Evolutionary conservation across 1,140 invertebrate species (phyloP).

Genomic region (Dysdera silvatica): DNA sequence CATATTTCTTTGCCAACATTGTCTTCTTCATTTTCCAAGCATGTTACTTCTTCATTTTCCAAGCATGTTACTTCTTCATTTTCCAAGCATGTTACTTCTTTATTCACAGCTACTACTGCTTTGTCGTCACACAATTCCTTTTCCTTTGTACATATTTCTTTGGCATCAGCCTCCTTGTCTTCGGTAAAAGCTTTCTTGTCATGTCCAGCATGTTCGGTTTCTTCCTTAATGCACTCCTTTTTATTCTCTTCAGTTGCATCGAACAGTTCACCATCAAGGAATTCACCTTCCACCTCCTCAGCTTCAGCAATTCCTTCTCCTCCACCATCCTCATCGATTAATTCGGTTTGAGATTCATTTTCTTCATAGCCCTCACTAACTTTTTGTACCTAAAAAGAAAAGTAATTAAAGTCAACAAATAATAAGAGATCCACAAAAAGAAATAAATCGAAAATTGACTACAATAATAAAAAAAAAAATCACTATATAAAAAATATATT

Average conservation of each 20-base stretch:
- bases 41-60: background rate
- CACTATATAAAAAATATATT: background rate
- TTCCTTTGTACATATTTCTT: background rate
- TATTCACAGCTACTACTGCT: background rate
- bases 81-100: background rate
- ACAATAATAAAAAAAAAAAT: background rate
- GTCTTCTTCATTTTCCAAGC: background rate
- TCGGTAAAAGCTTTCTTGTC: background rate
- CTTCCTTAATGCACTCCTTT: background rate
- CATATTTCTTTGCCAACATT: background rate
- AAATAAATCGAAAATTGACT: background rate
- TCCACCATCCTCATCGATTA: conserved; percentile 25
- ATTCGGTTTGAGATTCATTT: conserved; percentile 15
- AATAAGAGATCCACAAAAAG: background rate
- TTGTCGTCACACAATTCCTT: background rate
- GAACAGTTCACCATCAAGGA: background rate
- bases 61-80: background rate
- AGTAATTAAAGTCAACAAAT: background rate
- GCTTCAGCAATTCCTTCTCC: conserved; percentile 19
- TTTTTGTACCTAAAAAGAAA: background rate
- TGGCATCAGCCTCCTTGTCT: background rate
- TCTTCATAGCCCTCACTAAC: background rate
- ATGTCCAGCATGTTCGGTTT: background rate
- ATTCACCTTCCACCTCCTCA: conserved; percentile 26
- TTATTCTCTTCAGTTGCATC: background rate